Conservation (phyloP, 2,888 invertebrate genomes). For the Rotaria macrura region DNA sequence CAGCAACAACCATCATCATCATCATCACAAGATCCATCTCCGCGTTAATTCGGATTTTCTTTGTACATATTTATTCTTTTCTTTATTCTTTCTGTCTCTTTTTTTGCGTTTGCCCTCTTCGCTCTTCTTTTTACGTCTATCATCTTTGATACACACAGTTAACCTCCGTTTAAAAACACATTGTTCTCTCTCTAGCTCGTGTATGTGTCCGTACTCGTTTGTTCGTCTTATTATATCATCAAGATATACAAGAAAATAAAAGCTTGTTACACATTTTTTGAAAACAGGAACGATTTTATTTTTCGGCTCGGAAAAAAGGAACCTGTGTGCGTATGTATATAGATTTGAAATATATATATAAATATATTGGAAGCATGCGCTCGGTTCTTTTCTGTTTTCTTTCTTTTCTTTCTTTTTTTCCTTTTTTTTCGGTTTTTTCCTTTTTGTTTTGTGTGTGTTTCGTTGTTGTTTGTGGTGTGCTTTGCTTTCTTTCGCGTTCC, state of each 20-base stretch:
- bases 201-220: not conserved
- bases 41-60: not conserved
- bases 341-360: not conserved
- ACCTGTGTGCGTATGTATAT: not conserved
- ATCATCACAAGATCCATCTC: not conserved
- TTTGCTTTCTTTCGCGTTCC: constrained; percentile 8
- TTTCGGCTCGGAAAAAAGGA: not conserved
- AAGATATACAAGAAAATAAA: not conserved
- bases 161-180: not conserved
- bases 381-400: constrained; percentile 20
- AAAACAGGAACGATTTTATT: not conserved
- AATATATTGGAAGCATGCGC: not conserved
- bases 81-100: not conserved
- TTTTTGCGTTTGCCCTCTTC: not conserved
- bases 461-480: constrained; percentile 11
- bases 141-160: not conserved
- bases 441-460: constrained; percentile 17
- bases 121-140: not conserved
- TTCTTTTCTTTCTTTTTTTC: not conserved
- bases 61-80: too few relatives aligned
- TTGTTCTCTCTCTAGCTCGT: not conserved
- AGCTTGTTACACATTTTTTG: not conserved
- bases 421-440: not conserved
- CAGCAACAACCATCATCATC: not conserved
- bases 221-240: not conserved